Base-by-base conservation (phyloP, 2,888 invertebrate species). In the Tipula confusa region DNA sequence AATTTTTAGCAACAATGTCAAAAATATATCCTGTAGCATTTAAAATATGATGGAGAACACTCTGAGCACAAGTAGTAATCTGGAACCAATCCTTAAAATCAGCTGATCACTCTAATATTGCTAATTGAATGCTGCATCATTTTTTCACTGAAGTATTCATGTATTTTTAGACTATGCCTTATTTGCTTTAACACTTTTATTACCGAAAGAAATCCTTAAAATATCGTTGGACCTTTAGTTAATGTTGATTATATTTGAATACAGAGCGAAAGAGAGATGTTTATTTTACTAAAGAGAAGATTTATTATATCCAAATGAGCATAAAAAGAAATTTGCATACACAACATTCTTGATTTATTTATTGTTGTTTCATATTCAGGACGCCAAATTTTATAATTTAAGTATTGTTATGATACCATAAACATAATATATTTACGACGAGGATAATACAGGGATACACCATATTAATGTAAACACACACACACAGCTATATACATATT, bases 341-440 rank as follows among this genome's bases (percentile, higher is more conserved):
- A 48, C 18, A 64, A n/a, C 64, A 64, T 64, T 24, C 64, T 64
- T 64, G 64, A 64, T 64, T 64, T 64, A 64, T 64, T 64, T 64
- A 64, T 64, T 64, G 24, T 24, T 64, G 64, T 64, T 64, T 64
- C 64, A 24, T 64, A 64, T 64, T 64, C 24, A 64, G 64, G 64
- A 64, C 64, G 64, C 64, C 64, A 24, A 64, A 64, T 24, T 64
- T 24, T 64, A 24, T 64, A 64, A 64, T 48, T 48, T 64, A 5
- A 43, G 43, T 43, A 6, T 43, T 43, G 43, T 43, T 43, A 24
- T 24, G 24, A 24, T 64, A 64, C 64, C 64, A 24, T 64, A 64
- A 64, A 64, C 24, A 64, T 64, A 64, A 64, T 64, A 24, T 64
- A 64, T 64, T 64, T 64, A 64, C 9, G 24, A 24, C 18, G 64